Base-by-base conservation (phyloP, 2,888 invertebrate species). In the Cyaniris semiargus region DNA sequence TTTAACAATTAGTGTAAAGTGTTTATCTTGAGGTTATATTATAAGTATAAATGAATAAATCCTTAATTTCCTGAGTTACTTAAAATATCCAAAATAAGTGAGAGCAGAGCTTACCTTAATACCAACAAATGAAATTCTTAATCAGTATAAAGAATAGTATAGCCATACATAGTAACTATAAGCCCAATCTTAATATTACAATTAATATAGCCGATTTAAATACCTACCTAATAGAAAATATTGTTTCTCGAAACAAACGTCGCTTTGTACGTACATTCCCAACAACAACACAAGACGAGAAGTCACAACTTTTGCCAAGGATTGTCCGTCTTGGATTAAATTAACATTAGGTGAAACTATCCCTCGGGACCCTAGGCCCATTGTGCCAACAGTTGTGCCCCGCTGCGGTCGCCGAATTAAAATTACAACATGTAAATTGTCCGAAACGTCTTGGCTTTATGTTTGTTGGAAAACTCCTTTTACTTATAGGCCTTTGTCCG, bases 261-360 rank as follows among this genome's bases (percentile, higher is more conserved):
- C 79, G 58, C 83, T 44, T 34, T 83, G 53, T 88, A 6, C 70
- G 86, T 80, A 86, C 88, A 82, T 8, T 76, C 79, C 76, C 70
- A 82, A 85, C 85, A 86, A 87, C 87, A 87, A 87, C 86, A 86
- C 87, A 90, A 90, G 89, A 89, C 85, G 87, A 83, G 80, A 88
- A 89, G 89, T 90, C 89, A 87, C 88, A 91, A 92, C 88, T 91
- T 90, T 88, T 87, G 85, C 82, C 85, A 86, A 84, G 84, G 86
- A 88, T 88, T 89, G 91, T 88, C 86, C 89, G 88, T 89, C 92
- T 92, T 90, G 88, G 91, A 93, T 93, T 93, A 93, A 93, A 92
- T 92, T 90, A 93, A 93, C 93, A 93, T 93, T 93, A 93, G 90
- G 91, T 90, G 85, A 85, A 91, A 90, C 87, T 90, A 89, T 90